Base-by-base conservation (phyloP, 2,797 vertebrate genomes). In the Xenentodon cancila region DNA sequence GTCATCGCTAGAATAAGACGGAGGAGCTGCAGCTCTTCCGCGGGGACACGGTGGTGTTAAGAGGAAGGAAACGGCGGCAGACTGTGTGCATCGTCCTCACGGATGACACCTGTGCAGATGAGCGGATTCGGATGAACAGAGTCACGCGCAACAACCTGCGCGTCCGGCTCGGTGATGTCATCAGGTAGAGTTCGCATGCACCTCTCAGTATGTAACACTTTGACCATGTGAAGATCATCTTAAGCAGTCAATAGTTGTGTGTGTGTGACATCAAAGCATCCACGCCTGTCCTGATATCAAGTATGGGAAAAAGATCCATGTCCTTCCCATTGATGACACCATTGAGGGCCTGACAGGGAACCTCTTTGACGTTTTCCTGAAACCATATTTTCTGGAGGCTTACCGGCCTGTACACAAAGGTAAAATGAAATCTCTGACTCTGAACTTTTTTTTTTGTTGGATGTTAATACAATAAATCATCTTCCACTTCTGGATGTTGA, bases 241-340 rank as follows among this genome's bases (percentile, higher is more conserved):
- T 16, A 1, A 9, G 4, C 21, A 52, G 54, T 46, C 5, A 50
- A 22, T 61, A 40, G 4, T 44, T 15, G 34, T 59, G 3, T 75
- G 3, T 75, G 47, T 63, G 3, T 66, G 18, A 68, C 12, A 18
- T 69, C 71, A 21, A 90, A 98, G 97, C 86, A 97, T 98, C 85
- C 95, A 98, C 57, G 95, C 97, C 13, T 98, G 96, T 67, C 96
- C 96, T 59, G 97, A 98, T 89, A 96, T 98, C 77, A 98, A 98
- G 80, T 98, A 98, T 0, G 97, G 97, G 53, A 98, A 98, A 84
- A 95, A 92, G 59, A 97, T 98, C 84, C 97, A 98, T 0, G 94
- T 98, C 53, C 87, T 98, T n/a, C 97, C 97, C 0, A 95, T 98
- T 20, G 96, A 98, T 90, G 97, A 98, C 81, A 98, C 97, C 0